Percentiles rank a stretch among this genome's conserved stretches.
Conservation (phyloP, 2,113 vertebrate genomes). For the Arizona elegans region DNA sequence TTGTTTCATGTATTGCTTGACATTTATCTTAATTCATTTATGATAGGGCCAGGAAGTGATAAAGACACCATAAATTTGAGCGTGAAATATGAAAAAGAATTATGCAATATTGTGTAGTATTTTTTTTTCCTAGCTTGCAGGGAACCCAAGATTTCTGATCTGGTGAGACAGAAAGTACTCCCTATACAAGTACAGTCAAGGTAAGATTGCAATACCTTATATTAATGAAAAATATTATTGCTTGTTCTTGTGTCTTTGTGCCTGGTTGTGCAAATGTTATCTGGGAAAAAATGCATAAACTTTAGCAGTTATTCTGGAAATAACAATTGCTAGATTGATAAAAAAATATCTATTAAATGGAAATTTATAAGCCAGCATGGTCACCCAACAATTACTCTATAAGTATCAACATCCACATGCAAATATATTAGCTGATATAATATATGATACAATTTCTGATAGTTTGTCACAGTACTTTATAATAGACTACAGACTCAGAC, state of each 20-base stretch:
- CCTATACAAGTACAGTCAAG: conserved; percentile 84
- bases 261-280: background rate
- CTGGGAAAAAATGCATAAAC: background rate
- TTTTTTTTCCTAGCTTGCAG: conserved; percentile 80
- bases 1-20: background rate
- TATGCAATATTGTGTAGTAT: conserved; percentile 24
- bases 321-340: conserved; percentile 37
- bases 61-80: conserved; percentile 15
- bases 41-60: conserved; percentile 28
- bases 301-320: background rate
- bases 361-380: background rate
- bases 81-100: conserved; percentile 39
- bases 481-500: background rate
- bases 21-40: conserved; percentile 20
- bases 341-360: conserved; percentile 4
- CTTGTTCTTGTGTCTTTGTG: conserved; percentile 32
- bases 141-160: conserved; percentile 92
- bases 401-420: conserved; percentile 1
- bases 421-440: background rate
- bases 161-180: conserved; percentile 88
- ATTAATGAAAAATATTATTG: conserved; percentile 34
- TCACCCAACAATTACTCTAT: conserved; percentile 36
- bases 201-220: conserved; percentile 69
- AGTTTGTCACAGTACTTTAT: background rate
- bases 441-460: background rate